Base-by-base conservation (phyloP, 1,140 invertebrate species). In the Eumeta japonica region DNA sequence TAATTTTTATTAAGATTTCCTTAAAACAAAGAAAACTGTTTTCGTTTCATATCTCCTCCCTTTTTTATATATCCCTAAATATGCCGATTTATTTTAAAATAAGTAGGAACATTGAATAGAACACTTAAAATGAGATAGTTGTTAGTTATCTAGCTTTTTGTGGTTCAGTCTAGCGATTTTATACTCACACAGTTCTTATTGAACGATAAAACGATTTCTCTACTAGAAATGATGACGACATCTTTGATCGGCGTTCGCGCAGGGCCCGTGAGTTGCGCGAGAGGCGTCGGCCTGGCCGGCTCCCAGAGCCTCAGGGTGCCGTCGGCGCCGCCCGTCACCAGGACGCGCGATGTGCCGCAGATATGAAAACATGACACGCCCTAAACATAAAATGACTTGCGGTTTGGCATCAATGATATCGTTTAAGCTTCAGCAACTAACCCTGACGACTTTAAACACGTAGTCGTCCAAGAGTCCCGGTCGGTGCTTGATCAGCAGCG, bases 281-380 rank as follows among this genome's bases (percentile, higher is more conserved):
- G 57, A 32, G 43, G 57, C 14, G 55, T 53, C 34, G 59, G 60
- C 35, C 72, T 62, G 2, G 68, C 60, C 7, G 52, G 62, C 46
- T 77, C 77, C 78, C 79, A 80, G 7, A 81, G 40, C 7, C 74
- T 58, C 3, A 80, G 61, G 0, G 55, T 27, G 11, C 66, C 70
- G 45, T 75, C 71, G 1, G 56, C 46, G 34, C 75, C 72, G 33
- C 79, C 79, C 7, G 75, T 76, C 3, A 65, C 72, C 15, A 81
- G 44, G n/a, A 79, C 20, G 42, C 72, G 75, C 2, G 74, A 47
- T 0, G 45, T 36, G 1, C 43, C 46, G 15, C 68, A 71, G 17
- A 68, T 45, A 38, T 70, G 58, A 59, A 80, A 80, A 41, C 78
- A 80, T 14, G 52, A 62, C 2, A 75, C 59, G 2, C 79, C 79